phyloP scores from a whole-genome alignment of 2,113 vertebrate species.

The Camelus bactrianus region DNA sequence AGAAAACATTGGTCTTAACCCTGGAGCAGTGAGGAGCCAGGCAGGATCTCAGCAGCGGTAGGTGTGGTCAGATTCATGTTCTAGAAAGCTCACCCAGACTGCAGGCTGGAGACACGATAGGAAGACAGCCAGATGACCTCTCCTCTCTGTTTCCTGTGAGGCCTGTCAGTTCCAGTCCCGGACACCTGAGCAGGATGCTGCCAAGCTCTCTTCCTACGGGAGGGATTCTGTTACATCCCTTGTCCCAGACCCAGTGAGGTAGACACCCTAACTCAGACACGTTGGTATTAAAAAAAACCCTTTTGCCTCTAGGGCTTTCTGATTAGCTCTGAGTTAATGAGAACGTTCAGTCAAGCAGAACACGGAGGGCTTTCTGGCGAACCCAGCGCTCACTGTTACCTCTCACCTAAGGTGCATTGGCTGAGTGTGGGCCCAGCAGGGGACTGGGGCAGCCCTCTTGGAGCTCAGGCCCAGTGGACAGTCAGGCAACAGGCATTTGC shows the following conservation, averaged over 20 bases:
- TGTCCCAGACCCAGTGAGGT: not conserved
- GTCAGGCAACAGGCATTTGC: not conserved
- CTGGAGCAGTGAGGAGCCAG: not conserved
- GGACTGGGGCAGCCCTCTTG: not conserved
- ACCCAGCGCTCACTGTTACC: not conserved
- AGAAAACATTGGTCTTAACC: not conserved
- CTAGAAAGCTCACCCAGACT: not conserved
- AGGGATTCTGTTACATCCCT: not conserved
- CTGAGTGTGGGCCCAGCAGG: not conserved
- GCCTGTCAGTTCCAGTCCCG: rapidly evolving
- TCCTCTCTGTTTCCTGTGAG: not conserved
- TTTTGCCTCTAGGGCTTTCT: not conserved
- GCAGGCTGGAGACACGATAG: rapidly evolving
- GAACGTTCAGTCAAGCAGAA: not conserved
- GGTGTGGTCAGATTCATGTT: not conserved
- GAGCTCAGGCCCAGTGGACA: not conserved
- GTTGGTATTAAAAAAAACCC: not conserved
- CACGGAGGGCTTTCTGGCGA: not conserved
- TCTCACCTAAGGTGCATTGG: not conserved
- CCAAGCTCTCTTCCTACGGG: not conserved
- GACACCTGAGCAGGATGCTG: not conserved
- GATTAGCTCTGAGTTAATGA: constrained; percentile 25
- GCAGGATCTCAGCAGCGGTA: too few relatives aligned
- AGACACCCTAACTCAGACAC: not conserved
- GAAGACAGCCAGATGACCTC: not conserved